Evolutionary conservation across 2,797 vertebrate species (phyloP), one percentile per base, ranked within the genome.

Genomic region (Emys orbicularis): DNA sequence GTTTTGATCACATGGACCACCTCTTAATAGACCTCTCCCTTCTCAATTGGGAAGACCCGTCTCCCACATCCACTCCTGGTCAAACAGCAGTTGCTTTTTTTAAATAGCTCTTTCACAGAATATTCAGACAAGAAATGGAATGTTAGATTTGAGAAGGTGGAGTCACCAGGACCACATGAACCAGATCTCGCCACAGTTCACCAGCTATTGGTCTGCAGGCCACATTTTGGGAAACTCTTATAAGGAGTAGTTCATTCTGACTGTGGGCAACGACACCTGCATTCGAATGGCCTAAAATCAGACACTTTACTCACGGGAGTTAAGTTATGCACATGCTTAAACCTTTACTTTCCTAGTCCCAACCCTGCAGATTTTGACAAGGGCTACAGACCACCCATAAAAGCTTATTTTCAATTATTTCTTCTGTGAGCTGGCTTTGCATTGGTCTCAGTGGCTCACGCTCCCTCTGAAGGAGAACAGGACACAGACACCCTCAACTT

Each of bases 1-100:
- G 18, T 41, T 72, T 19, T 72, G 37, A 68, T 18, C 81, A 37
- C 6, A 72, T 47, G n/a, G 31, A 49, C 25, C 57, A 80, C 2
- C 79, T 53, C 50, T 79, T 53, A 88, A 44, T 15, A 86, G 27
- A 57, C 21, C 10, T 72, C 37, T 59, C 92, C 47, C 2, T 15
- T 77, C 41, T 2, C 0, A 0, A 72, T 19, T 0, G 11, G 12
- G 79, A 79, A 21, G 34, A n/a, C 5, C 18, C 0, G 2, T 1
- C 50, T 31, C 29, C 31, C 31, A 54, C 29, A 9, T 65, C 76
- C 21, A 86, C n/a, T 29, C 11, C 34, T 79, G 1, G 21, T 12
- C 5, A 1, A 2, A 0, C 27, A 74, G 37, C 41, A 52, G 52
- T 0, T 0, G 47, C 79, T 8, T 37, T n/a, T n/a, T 57, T 57